Evolutionary conservation across 92 coral and sea anemone species (phyloP).

Genomic region (Parazoanthus atlanticus): DNA sequence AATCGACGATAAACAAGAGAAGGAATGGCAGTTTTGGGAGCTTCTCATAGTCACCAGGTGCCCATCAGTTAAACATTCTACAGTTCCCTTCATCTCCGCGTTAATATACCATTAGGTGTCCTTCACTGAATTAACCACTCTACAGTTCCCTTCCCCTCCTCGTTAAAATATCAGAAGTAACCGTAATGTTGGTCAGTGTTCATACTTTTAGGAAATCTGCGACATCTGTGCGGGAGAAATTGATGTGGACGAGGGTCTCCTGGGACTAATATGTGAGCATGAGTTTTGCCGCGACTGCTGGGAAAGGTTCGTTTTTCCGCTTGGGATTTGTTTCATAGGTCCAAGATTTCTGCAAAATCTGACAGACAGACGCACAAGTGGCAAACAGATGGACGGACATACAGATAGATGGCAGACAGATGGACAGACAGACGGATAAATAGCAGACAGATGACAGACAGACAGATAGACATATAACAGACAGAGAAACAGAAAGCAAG

Average conservation of each 20-base stretch:
- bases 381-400: neutral
- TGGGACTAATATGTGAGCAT: conserved; percentile 87
- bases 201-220: conserved; percentile 64
- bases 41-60: neutral
- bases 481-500: neutral
- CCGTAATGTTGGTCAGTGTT: neutral
- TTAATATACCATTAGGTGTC: too few relatives aligned
- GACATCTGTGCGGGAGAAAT: conserved; percentile 78
- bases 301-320: conserved; percentile 77
- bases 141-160: neutral
- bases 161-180: neutral
- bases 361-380: neutral
- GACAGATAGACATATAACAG: neutral
- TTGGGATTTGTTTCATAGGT: neutral
- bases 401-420: neutral
- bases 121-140: too few relatives aligned
- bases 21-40: neutral
- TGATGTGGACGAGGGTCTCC: conserved; percentile 54
- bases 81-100: too few relatives aligned
- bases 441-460: too few relatives aligned
- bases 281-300: conserved; percentile 90
- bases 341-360: neutral
- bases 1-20: neutral
- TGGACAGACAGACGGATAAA: too few relatives aligned
- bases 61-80: too few relatives aligned